phyloP scores from a whole-genome alignment of 1,140 invertebrate species.

The Drosophila bifasciata region DNA sequence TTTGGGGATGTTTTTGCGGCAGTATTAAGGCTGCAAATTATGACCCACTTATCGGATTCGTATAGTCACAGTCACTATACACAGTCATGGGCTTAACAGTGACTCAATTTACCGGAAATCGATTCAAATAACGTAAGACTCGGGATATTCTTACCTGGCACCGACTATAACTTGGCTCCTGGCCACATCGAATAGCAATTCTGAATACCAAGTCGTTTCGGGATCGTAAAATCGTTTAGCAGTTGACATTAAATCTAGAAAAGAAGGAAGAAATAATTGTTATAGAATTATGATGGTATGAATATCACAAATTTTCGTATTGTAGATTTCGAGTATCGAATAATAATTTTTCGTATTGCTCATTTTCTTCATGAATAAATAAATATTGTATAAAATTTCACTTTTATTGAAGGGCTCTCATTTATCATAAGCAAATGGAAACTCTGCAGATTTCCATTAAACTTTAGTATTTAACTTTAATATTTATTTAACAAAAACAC shows the following conservation, averaged over 20 bases:
- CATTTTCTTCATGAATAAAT: too few species aligned
- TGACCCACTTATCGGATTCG: conserved; percentile 47
- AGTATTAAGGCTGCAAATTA: conserved; percentile 39
- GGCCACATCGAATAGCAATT: conserved; percentile 92
- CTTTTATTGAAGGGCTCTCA: conserved; percentile 8
- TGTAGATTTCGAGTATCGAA: too few species aligned
- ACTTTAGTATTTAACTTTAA: conserved; percentile 46
- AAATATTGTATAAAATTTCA: conserved; percentile 8
- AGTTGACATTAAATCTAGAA: conserved; percentile 85
- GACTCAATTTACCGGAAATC: conserved; percentile 47
- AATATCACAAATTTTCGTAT: too few species aligned
- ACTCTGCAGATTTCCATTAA: conserved; percentile 14
- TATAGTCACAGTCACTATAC: conserved; percentile 45
- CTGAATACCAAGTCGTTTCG: conserved; percentile 89
- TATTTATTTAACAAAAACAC: conserved; percentile 22
- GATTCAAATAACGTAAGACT: conserved; percentile 11
- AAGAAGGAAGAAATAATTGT: conserved; percentile 34
- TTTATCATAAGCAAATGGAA: conserved; percentile 23
- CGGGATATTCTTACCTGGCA: conserved; percentile 87
- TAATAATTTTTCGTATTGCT: too few species aligned
- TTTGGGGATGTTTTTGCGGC: conserved; percentile 29
- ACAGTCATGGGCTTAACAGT: conserved; percentile 7
- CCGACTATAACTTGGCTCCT: conserved; percentile 92
- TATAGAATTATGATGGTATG: background rate
- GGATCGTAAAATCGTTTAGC: conserved; percentile 87